These are phyloP conservation scores for Hydropsyche tenuis DNA, from an alignment of 1,140 invertebrate species.

Conservation along the genomic window DNA sequence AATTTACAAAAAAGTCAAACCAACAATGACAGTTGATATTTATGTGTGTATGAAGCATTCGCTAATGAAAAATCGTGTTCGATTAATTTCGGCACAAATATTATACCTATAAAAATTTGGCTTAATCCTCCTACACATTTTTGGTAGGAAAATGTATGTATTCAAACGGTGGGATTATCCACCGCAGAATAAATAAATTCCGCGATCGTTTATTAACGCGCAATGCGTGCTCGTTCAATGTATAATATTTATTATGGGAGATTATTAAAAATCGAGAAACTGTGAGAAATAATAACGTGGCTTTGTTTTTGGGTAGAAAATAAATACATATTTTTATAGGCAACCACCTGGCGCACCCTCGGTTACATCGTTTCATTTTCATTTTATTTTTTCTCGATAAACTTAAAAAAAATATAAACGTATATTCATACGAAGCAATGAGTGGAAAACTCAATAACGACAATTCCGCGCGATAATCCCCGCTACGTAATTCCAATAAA, in stretches of 20 bases:
- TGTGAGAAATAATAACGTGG: conserved; percentile 32
- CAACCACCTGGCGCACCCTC: conserved; percentile 47
- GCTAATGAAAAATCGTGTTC: no score
- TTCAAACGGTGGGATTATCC: conserved; percentile 10
- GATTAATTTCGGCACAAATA: no score
- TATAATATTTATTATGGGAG: conserved; percentile 23
- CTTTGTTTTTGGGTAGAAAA: conserved; percentile 25
- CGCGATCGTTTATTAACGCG: conserved; percentile 19
- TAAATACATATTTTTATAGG: conserved; percentile 44
- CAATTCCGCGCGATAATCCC: conserved; percentile 41
- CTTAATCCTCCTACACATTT: background rate
- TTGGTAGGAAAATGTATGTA: background rate
- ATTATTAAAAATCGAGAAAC: conserved; percentile 37
- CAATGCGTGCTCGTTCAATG: conserved; percentile 16
- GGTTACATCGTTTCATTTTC: conserved; percentile 5
- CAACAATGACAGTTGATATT: no score
- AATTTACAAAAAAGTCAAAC: no score
- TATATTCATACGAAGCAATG: conserved; percentile 3
- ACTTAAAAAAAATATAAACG: conserved; percentile 34
- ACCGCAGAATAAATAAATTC: conserved; percentile 28
- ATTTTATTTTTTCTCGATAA: conserved; percentile 41
- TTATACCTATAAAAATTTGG: no score
- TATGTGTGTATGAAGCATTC: no score
- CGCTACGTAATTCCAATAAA: conserved; percentile 47
- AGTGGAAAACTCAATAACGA: conserved; percentile 31